A percentile compares a stretch with the other conserved stretches of the same genome.
Conservation (phyloP, 1,140 invertebrate species). For the Drosophila tsacasi region DNA sequence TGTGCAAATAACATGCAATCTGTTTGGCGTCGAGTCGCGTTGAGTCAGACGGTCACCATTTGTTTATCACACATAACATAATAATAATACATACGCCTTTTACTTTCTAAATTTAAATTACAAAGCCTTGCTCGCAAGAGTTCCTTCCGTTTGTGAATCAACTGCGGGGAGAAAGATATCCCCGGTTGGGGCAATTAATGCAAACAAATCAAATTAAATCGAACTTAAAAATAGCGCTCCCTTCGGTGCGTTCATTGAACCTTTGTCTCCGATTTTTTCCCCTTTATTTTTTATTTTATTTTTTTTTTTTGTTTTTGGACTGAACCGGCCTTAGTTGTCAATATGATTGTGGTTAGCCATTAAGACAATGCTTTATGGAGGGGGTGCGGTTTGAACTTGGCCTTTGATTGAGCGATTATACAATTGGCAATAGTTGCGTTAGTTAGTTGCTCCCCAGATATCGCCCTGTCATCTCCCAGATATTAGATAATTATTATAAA, state of each 20-base stretch:
- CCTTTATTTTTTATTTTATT: slow-evolving; percentile 5
- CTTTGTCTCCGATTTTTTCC: slow-evolving; percentile 36
- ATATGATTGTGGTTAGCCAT: slow-evolving; percentile 55
- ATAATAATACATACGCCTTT: slow-evolving; percentile 48
- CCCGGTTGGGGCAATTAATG: slow-evolving; percentile 52
- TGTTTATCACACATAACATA: slow-evolving; percentile 45
- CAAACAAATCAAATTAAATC: slow-evolving; percentile 73
- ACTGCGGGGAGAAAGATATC: slow-evolving; percentile 34
- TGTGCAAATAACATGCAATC: slow-evolving; percentile 65
- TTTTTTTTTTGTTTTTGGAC: slow-evolving; percentile 27
- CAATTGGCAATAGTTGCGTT: slow-evolving; percentile 32
- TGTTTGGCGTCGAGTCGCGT: slow-evolving; percentile 29
- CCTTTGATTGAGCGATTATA: slow-evolving; percentile 65
- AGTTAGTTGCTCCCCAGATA: slow-evolving; percentile 39
- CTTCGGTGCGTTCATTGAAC: slow-evolving; percentile 62
- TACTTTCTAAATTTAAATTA: slow-evolving; percentile 82
- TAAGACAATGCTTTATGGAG: slow-evolving; percentile 56
- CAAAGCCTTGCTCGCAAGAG: slow-evolving; percentile 45
- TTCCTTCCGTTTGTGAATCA: slow-evolving; percentile 76
- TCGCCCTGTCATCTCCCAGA: slow-evolving; percentile 32
- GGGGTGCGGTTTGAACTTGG: slow-evolving; percentile 78
- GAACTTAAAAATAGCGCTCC: slow-evolving; percentile 73
- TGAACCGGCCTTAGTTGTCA: slow-evolving; percentile 67
- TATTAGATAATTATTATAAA: slow-evolving; percentile 38
- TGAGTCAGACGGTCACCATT: slow-evolving; percentile 31